Base-by-base conservation (phyloP, 2,888 invertebrate species). In the Deroplatys truncata region DNA sequence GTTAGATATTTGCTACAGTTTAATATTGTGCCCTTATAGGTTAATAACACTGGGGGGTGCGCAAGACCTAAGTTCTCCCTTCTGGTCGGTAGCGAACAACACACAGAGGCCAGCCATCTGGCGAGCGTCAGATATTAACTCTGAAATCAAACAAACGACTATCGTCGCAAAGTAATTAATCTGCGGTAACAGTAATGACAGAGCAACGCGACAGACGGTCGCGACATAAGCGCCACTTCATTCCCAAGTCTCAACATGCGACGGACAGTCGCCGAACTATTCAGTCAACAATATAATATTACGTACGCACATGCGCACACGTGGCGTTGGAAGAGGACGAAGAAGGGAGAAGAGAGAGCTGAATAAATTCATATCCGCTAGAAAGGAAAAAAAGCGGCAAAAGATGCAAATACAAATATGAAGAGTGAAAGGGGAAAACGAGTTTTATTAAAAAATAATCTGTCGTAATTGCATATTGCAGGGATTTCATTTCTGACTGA, bases 111-210 rank as follows among this genome's bases (percentile, higher is more conserved):
- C 43, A 83, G 86, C 89, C 89, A 89, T 86, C 89, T 89, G 89
- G 89, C 86, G 35, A 85, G 82, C 49, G 25, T 56, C 72, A 84
- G 83, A 89, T 89, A 89, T 89, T 89, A 89, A 89, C 89, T 89
- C 89, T 86, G 56, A 89, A 89, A 89, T 89, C 89, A 89, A 89
- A 89, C 89, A 89, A 89, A 89, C 86, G 82, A 82, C 56, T 86
- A 86, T 82, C 87, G 84, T 84, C 86, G 84, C 89, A 86, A 72
- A 43, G 85, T 87, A 89, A 89, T 86, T 89, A 89, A 89, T 89
- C 87, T 89, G 89, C 72, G 86, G 87, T 87, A 82, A 87, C 86
- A 86, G 86, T 86, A 72, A 86, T 72, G 86, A 85, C 85, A 72
- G 85, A 28, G 85, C 85, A 43, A 85, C 43, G 85, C 85, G 85